Evolutionary conservation across 2,888 invertebrate genomes (phyloP).

Genomic region (Cylindroiulus punctatus): DNA sequence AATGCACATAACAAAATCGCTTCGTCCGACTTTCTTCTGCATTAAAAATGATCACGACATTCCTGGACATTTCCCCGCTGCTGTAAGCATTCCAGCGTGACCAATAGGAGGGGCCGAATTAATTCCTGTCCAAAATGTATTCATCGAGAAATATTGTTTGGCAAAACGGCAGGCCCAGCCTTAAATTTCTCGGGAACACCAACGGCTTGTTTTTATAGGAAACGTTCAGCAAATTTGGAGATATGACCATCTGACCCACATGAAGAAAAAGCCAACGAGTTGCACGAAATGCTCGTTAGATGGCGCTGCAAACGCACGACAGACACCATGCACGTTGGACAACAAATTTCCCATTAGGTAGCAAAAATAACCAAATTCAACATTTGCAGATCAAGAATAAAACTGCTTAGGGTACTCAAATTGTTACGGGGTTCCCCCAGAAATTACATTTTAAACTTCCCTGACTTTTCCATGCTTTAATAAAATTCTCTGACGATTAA

Average conservation of each 20-base stretch:
- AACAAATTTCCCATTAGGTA: not conserved
- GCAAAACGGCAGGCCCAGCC: constrained; percentile 18
- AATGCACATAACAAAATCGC: not conserved
- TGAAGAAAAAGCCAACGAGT: not conserved
- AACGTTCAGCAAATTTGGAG: not conserved
- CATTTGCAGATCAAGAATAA: not conserved
- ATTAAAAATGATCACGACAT: not conserved
- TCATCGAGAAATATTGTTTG: constrained; percentile 17
- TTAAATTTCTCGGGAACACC: not conserved
- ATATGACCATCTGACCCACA: not conserved
- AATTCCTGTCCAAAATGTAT: not conserved
- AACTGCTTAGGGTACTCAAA: not conserved
- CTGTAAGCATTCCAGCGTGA: constrained; percentile 8
- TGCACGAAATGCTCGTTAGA: not conserved
- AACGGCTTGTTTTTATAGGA: not conserved
- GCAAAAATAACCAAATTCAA: not conserved
- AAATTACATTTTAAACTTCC: too few relatives aligned
- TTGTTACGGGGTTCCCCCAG: too few relatives aligned
- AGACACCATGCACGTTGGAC: not conserved
- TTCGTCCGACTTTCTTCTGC: constrained; percentile 20
- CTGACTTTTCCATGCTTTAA: too few relatives aligned
- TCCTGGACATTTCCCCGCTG: not conserved
- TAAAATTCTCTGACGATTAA: too few relatives aligned
- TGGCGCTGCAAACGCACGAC: not conserved
- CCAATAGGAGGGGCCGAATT: constrained; percentile 35